Conservation (phyloP, 1,140 invertebrate species). For the Drosophila pandora region DNA sequence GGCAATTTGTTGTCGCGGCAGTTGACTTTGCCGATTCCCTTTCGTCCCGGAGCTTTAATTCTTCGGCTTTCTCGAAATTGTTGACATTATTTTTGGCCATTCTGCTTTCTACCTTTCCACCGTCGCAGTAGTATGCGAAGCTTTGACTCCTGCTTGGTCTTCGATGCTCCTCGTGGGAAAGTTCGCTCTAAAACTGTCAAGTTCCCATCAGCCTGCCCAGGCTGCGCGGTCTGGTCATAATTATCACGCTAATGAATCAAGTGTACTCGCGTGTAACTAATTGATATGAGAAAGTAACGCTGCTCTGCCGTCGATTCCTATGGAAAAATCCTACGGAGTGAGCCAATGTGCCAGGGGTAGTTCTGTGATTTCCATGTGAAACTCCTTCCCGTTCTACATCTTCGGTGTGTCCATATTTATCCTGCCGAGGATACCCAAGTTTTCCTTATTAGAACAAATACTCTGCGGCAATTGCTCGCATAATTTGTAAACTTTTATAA, state of each 20-base stretch:
- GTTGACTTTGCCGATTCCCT: conserved; percentile 62
- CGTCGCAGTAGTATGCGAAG: conserved; percentile 17
- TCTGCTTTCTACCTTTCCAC: not conserved
- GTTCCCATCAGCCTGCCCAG: conserved; percentile 42
- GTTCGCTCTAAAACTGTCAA: conserved; percentile 49
- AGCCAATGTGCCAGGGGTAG: conserved; percentile 21
- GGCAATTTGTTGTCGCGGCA: conserved; percentile 74
- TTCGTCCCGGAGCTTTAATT: conserved; percentile 45
- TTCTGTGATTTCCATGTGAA: conserved; percentile 62
- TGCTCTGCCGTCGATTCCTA: conserved; percentile 6
- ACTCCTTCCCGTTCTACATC: not conserved
- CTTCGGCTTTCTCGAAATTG: conserved; percentile 41
- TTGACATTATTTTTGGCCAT: conserved; percentile 53
- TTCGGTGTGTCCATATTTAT: not conserved
- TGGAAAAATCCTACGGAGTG: conserved; percentile 20
- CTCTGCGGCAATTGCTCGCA: conserved; percentile 55
- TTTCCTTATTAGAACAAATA: conserved; percentile 49
- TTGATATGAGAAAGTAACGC: conserved; percentile 75
- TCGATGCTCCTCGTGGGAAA: conserved; percentile 58
- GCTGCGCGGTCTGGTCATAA: conserved; percentile 55
- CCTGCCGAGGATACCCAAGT: not conserved
- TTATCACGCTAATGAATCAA: conserved; percentile 81
- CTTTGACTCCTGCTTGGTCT: conserved; percentile 13
- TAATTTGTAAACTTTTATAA: conserved; percentile 70
- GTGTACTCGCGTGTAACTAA: conserved; percentile 77